Evolutionary conservation across 2,888 invertebrate species (phyloP), one percentile per base, ranked within the genome.

Genomic region (Acrobasis suavella): DNA sequence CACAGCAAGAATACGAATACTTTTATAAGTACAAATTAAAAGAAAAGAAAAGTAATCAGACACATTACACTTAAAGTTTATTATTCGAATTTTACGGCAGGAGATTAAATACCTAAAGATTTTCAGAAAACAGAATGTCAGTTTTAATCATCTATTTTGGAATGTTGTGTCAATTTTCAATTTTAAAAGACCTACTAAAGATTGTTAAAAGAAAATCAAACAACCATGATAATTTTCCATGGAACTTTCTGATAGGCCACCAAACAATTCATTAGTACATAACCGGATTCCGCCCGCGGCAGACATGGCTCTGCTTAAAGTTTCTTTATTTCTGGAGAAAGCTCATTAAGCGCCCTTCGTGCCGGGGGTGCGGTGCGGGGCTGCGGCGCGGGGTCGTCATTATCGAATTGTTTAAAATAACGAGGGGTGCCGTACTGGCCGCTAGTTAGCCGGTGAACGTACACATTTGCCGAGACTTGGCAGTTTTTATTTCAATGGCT

Each of bases 391-490:
- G 71, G 74, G 77, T 79, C 76, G 76, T 87, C 87, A 85, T 89
- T 88, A 89, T 85, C 83, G 87, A 89, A 89, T 88, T 90, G 90
- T 91, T 90, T 90, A 91, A 90, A 91, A 87, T 90, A 89, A 90
- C 88, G 87, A 89, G 88, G 83, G 82, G 77, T 68, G 46, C 7
- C 67, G 69, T 76, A 78, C 77, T 77, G 79, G 78, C 76, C 72
- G 70, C 76, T 70, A 78, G 77, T 78, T 76, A 80, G 69, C 58
- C 65, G 54, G 64, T 69, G 67, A 50, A 52, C 64, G 62, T 65
- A 69, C 71, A 69, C 69, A 69, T 54, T 59, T 51, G 62, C 16
- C 14, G 51, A 22, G 42, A 14, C 42, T 14, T 46, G n/a, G 46
- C 32, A 32, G 32, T 32, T 32, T 32, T 32, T 32, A 8, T 3